phyloP scores from a whole-genome alignment of 2,888 invertebrate species.

The Macrosiphum euphorbiae region DNA sequence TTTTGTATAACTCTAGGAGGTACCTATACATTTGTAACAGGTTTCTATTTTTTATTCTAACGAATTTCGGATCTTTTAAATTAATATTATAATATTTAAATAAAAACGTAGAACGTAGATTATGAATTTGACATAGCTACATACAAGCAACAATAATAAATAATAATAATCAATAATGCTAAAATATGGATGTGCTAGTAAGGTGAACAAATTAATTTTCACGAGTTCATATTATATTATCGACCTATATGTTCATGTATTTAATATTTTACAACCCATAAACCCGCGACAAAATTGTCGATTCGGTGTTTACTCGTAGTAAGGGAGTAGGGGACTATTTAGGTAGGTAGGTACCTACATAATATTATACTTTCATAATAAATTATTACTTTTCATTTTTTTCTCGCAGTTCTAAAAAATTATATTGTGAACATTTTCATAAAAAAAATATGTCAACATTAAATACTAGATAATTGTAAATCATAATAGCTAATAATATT shows the following conservation, averaged over 20 bases:
- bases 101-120: not conserved
- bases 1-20: not conserved
- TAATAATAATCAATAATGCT: not conserved
- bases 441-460: not conserved
- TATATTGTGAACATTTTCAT: not conserved
- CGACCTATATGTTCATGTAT: not conserved
- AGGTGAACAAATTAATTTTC: conserved; percentile 5
- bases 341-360: not conserved
- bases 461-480: not conserved
- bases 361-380: not conserved
- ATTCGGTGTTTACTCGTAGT: not conserved
- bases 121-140: not conserved
- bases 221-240: not conserved
- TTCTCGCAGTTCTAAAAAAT: not conserved
- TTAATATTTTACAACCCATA: conserved; percentile 17
- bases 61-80: not conserved
- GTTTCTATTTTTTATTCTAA: not conserved
- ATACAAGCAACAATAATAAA: not conserved
- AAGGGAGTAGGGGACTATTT: not conserved
- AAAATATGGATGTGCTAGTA: not conserved
- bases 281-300: not conserved
- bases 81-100: not conserved
- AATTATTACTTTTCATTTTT: not conserved
- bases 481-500: not conserved
- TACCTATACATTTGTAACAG: too few species aligned